A percentile compares a stretch with the other conserved stretches of the same genome.
phyloP scores from a whole-genome alignment of 2,113 vertebrate species.

The Tor tambroides region DNA sequence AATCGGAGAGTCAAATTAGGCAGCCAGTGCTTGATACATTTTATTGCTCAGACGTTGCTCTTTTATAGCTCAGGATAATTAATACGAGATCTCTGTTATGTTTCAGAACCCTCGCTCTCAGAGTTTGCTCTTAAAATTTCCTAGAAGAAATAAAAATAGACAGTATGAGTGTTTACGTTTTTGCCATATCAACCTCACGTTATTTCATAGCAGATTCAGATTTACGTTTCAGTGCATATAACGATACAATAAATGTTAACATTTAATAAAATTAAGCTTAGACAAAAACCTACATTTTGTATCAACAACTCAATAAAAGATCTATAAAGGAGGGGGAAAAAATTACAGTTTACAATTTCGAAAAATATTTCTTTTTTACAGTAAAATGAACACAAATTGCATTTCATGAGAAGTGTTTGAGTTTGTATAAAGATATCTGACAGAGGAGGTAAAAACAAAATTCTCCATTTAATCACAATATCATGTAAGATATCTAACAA shows the following conservation, averaged over 20 bases:
- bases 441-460: not conserved
- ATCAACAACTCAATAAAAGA: not conserved
- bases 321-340: not conserved
- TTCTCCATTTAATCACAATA: not conserved
- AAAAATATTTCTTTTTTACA: too few species aligned
- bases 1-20: constrained; percentile 18
- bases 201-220: not conserved
- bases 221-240: not conserved
- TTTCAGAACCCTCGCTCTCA: not conserved
- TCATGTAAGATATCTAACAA: not conserved
- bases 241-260: not conserved
- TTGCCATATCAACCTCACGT: not conserved
- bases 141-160: not conserved
- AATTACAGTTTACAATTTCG: too few species aligned
- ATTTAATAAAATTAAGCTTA: not conserved
- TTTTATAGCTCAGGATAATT: not conserved
- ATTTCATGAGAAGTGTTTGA: not conserved
- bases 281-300: not conserved
- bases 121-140: not conserved
- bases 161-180: not conserved
- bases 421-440: not conserved
- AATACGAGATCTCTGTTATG: not conserved
- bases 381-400: too few species aligned
- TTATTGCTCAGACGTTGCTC: not conserved
- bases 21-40: not conserved